Evolutionary conservation across 2,888 invertebrate species (phyloP).

Genomic region (Cataglyphis rosenhaueri): DNA sequence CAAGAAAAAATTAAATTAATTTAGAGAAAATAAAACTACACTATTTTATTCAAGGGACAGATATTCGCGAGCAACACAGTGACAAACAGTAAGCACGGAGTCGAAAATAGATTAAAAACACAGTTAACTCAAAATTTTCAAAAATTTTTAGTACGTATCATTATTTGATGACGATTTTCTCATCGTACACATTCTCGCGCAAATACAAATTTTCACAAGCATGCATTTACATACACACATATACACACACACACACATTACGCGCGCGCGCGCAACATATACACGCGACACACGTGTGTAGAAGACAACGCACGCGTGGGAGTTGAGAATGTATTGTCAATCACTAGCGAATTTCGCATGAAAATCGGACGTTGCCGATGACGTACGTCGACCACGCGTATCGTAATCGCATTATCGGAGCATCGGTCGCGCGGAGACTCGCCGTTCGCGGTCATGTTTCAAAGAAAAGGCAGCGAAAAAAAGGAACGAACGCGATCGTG

Average conservation of each 20-base stretch:
- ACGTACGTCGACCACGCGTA: conserved; percentile 4
- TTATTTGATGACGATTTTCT: conserved; percentile 24
- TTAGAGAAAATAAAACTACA: neutral
- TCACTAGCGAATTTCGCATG: conserved; percentile 58
- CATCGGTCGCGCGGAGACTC: neutral
- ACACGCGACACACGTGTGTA: neutral
- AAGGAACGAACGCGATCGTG: conserved; percentile 56
- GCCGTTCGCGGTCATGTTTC: conserved; percentile 12
- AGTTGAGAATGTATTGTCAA: conserved; percentile 72
- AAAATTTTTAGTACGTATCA: neutral
- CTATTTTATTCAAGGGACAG: neutral
- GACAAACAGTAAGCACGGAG: neutral
- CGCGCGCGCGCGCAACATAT: conserved; percentile 20
- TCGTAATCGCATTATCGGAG: neutral
- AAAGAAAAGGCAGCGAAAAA: conserved; percentile 36
- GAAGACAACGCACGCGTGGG: conserved; percentile 76
- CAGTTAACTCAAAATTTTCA: neutral
- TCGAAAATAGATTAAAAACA: neutral
- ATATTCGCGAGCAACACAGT: neutral
- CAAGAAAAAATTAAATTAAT: neutral
- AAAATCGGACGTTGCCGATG: conserved; percentile 43
- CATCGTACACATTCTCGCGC: neutral
- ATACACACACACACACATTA: neutral
- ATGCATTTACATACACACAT: neutral
- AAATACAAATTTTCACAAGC: neutral